Base-by-base conservation (phyloP, 2,113 vertebrate genomes). In the Perca schrenkii region DNA sequence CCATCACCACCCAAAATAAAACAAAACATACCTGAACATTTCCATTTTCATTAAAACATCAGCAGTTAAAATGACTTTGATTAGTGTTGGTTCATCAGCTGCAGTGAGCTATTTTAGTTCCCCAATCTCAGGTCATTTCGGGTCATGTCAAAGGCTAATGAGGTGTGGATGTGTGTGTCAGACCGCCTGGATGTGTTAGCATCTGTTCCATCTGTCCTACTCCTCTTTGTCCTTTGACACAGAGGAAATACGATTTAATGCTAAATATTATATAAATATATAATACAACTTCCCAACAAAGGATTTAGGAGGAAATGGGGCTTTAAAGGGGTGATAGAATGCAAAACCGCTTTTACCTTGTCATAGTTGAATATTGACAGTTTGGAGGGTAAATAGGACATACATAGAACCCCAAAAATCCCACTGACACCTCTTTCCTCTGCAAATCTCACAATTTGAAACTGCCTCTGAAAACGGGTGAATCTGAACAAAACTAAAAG, bases 61-160 rank as follows among this genome's bases (percentile, higher is more conserved):
- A 40, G 8, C 3, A 54, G n/a, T 79, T 54, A 13, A 63, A 25
- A 72, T 36, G 22, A 47, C 1, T 3, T 52, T 10, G 16, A 28
- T 60, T 17, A 1, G 1, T 73, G 52, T 11, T 52, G 16, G 56
- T 71, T 64, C 60, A 56, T 75, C 34, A 50, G 34, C 47, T 74
- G 57, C 65, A 49, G 17, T 40, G 58, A 58, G 64, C 43, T 60
- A 60, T 74, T 75, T 70, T 31, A 16, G 50, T 46, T 25, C 22
- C 54, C 43, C 8, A 57, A 71, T 25, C 36, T 21, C 10, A 46
- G 31, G 34, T 43, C 21, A 60, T 34, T 72, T 52, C 2, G 43
- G 50, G n/a, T 61, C 47, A 61, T 19, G 62, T 74, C 74, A 86
- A 83, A 67, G 47, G 61, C 72, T 79, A 76, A 83, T 77, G 31